phyloP scores from a whole-genome alignment of 2,888 invertebrate species.

The Nephrocerus scutellatus region DNA sequence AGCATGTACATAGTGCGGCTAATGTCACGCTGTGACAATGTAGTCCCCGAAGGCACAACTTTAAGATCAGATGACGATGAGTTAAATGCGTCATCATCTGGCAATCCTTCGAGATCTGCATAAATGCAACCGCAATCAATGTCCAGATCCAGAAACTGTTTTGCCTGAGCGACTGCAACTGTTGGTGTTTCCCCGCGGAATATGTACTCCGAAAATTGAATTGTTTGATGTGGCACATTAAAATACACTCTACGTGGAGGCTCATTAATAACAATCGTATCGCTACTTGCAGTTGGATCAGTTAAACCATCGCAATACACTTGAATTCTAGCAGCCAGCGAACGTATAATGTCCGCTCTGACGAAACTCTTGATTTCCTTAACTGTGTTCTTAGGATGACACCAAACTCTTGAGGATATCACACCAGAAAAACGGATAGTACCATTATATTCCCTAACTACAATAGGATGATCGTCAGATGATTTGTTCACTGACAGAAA shows the following conservation, averaged over 20 bases:
- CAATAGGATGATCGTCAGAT: conserved; percentile 23
- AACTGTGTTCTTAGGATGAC: conserved; percentile 68
- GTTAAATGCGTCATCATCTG: conserved; percentile 57
- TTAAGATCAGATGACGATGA: conserved; percentile 16
- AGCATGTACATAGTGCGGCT: conserved; percentile 51
- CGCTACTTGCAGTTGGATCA: conserved; percentile 35
- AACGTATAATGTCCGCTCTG: conserved; percentile 77
- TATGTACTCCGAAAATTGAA: conserved; percentile 81
- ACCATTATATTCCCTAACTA: conserved; percentile 37
- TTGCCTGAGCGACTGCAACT: conserved; percentile 71
- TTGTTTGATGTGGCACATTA: conserved; percentile 52
- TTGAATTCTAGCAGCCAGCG: conserved; percentile 76
- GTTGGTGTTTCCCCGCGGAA: conserved; percentile 84
- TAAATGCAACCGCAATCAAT: conserved; percentile 64
- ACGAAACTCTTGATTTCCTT: conserved; percentile 66
- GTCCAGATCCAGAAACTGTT: conserved; percentile 73
- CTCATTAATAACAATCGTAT: conserved; percentile 65
- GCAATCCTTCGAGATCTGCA: conserved; percentile 69
- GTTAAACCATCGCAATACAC: conserved; percentile 90
- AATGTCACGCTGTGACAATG: conserved; percentile 53
- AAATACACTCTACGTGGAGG: conserved; percentile 81
- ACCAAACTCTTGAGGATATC: conserved; percentile 59
- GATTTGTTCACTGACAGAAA: conserved; percentile 60
- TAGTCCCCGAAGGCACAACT: conserved; percentile 48
- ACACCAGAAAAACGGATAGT: conserved; percentile 40